Conservation (phyloP, 2,797 vertebrate genomes). For the Antennarius maculatus region DNA sequence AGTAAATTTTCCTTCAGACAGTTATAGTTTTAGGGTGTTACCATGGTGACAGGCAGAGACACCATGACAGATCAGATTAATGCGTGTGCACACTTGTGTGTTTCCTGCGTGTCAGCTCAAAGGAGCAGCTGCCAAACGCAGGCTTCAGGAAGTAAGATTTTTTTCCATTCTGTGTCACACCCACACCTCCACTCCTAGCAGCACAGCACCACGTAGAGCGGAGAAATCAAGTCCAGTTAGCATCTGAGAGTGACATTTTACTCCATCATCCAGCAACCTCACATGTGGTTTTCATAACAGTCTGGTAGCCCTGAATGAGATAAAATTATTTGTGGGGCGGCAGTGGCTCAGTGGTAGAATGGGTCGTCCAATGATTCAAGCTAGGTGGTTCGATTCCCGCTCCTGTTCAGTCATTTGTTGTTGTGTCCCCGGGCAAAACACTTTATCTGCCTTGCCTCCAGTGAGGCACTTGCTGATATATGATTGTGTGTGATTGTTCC, state of each 20-base stretch:
- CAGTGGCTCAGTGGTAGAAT: too few species aligned
- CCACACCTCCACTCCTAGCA: conserved; percentile 43
- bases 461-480: too few species aligned
- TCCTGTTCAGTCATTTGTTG: too few species aligned
- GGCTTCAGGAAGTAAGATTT: conserved; percentile 22
- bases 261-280: conserved; percentile 12
- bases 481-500: too few species aligned
- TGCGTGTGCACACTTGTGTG: conserved; percentile 31
- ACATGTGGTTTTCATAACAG: not conserved
- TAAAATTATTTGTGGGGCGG: not conserved
- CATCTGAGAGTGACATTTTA: conserved; percentile 53
- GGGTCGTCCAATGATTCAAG: too few species aligned
- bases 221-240: conserved; percentile 46
- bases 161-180: conserved; percentile 40
- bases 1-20: conserved; percentile 64
- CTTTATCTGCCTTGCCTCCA: too few species aligned
- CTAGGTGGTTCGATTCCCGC: too few species aligned
- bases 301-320: not conserved
- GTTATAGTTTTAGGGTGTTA: conserved; percentile 74
- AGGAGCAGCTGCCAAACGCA: conserved; percentile 66
- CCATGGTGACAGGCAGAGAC: conserved; percentile 75
- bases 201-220: conserved; percentile 20
- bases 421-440: too few species aligned
- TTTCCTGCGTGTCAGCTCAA: conserved; percentile 44
- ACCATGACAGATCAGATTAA: conserved; percentile 66